Base-by-base conservation (phyloP, 2,113 vertebrate genomes). In the Thalassarche chlororhynchos region DNA sequence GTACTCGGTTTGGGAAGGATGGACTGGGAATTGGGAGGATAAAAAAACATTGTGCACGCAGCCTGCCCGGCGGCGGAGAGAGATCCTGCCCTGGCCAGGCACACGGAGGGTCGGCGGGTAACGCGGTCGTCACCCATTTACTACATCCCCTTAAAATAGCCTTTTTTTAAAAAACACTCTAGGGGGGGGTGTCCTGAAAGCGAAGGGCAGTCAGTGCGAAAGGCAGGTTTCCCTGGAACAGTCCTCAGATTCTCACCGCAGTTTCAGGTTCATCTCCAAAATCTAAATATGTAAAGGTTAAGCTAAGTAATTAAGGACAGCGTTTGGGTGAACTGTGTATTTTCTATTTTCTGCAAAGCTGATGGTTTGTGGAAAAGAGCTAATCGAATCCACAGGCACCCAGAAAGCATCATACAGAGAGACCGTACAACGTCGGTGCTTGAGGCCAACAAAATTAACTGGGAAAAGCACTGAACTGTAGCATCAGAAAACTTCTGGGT, bases 381-480 rank as follows among this genome's bases (percentile, higher is more conserved):
- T 88, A 42, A 71, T 28, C 3, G 7, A 77, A 72, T n/a, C n/a
- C 40, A 38, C 13, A 20, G 44, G 25, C 61, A 26, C 54, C 11
- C 34, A 57, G 40, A 42, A 66, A 62, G 10, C 1, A 0, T 25
- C 25, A 14, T 25, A 38, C 21, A 52, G n/a, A 69, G 47, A 64
- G 34, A 42, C n/a, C 0, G 0, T 19, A 29, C 29, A 11, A 3
- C 0, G 0, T 38, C 12, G 5, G 60, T 68, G 69, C 52, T 80
- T 24, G 58, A 77, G 34, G 36, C 55, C 38, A 24, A 9, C 23
- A 55, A 31, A 68, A 64, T 49, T 34, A 89, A n/a, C 81, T 62
- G 24, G 58, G 54, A 61, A 81, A 77, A 47, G 65, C 72, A 18
- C 54, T 44, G 66, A 78, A 26, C 57, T 6, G 1, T 32, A 51